Conservation (phyloP, 1,140 invertebrate species). For the Maniola jurtina region DNA sequence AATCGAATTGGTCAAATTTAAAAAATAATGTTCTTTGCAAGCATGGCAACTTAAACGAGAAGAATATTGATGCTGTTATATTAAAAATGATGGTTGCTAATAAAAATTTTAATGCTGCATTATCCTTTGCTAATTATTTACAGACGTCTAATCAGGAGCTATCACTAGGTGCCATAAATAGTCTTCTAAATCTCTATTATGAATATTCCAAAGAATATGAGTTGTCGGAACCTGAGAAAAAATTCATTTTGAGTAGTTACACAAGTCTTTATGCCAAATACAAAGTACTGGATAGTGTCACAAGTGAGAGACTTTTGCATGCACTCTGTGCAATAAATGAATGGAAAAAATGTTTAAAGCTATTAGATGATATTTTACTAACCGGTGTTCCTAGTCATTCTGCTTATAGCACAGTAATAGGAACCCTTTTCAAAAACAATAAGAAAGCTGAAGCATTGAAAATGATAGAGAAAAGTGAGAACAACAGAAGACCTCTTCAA, state of each 20-base stretch:
- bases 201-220: constrained; percentile 48
- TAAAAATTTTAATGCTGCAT: constrained; percentile 73
- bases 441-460: constrained; percentile 78
- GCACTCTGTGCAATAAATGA: constrained; percentile 81
- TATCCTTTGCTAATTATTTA: constrained; percentile 80
- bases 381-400: constrained; percentile 48
- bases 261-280: constrained; percentile 78
- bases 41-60: constrained; percentile 58
- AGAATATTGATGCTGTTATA: constrained; percentile 80
- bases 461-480: constrained; percentile 73
- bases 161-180: constrained; percentile 78
- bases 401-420: constrained; percentile 73
- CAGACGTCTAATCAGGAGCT: constrained; percentile 65
- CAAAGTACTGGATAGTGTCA: constrained; percentile 79
- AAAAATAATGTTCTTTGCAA: constrained; percentile 53
- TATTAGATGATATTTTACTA: constrained; percentile 81
- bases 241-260: constrained; percentile 79
- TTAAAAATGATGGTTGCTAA: constrained; percentile 71
- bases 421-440: constrained; percentile 79
- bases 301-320: constrained; percentile 79
- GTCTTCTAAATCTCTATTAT: constrained; percentile 79
- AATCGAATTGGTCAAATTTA: constrained; percentile 53
- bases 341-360: constrained; percentile 81
- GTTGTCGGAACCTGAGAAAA: constrained; percentile 73
- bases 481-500: constrained; percentile 38